These are phyloP conservation scores for Myotis davidii DNA, from an alignment of 2,113 vertebrate genomes.

Conservation along the genomic window DNA sequence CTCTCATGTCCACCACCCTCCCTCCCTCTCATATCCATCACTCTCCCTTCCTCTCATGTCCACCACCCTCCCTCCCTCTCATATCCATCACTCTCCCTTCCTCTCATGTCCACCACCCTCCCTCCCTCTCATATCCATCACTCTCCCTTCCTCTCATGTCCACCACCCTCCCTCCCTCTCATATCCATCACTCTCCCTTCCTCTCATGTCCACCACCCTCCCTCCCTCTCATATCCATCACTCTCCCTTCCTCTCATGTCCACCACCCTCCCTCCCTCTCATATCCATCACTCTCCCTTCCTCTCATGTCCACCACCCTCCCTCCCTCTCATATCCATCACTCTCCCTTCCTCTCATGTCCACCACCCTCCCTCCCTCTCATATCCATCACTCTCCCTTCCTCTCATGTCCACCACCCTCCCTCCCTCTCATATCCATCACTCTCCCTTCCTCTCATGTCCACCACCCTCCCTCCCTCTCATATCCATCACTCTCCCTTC, in stretches of 20 bases:
- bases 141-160: too few relatives aligned
- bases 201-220: not conserved
- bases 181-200: not conserved
- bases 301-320: not conserved
- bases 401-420: too few relatives aligned
- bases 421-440: not conserved
- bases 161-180: not conserved
- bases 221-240: not conserved
- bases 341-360: not conserved
- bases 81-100: too few relatives aligned
- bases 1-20: too few relatives aligned
- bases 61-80: too few relatives aligned
- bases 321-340: not conserved
- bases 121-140: too few relatives aligned
- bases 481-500: not conserved
- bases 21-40: too few relatives aligned
- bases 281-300: not conserved
- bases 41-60: too few relatives aligned
- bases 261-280: not conserved
- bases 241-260: not conserved
- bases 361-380: not conserved
- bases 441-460: not conserved
- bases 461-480: not conserved
- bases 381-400: too few relatives aligned
- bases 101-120: too few relatives aligned